phyloP scores from a whole-genome alignment of 1,140 invertebrate genomes.

The Danaus plexippus region DNA sequence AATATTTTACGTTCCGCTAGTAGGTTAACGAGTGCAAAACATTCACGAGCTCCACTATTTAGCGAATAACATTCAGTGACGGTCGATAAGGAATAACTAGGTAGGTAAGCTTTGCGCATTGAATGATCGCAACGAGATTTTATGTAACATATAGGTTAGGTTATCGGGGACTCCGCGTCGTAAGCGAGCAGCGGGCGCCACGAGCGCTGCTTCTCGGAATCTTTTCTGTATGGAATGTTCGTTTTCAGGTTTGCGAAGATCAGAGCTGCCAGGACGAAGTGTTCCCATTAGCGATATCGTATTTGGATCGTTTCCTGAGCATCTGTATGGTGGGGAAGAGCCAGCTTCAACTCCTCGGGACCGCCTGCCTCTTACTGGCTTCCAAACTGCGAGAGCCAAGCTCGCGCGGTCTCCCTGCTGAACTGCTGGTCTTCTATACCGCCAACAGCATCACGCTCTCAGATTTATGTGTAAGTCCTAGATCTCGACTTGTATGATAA shows the following conservation, averaged over 20 bases:
- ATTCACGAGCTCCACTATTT: constrained; percentile 8
- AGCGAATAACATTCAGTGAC: constrained; percentile 31
- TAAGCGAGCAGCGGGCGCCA: constrained; percentile 47
- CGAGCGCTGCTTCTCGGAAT: constrained; percentile 26
- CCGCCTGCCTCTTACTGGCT: constrained; percentile 89
- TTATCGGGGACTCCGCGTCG: constrained; percentile 64
- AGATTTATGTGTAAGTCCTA: constrained; percentile 86
- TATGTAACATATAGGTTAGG: constrained; percentile 65
- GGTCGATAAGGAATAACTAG: constrained; percentile 49
- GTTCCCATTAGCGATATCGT: constrained; percentile 91
- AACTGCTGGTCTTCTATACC: constrained; percentile 90
- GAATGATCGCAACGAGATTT: constrained; percentile 58
- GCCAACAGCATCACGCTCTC: constrained; percentile 89
- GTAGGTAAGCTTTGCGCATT: constrained; percentile 44
- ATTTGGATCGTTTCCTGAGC: constrained; percentile 92
- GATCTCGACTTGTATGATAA: no score
- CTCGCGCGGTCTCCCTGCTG: constrained; percentile 80
- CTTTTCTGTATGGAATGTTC: constrained; percentile 25
- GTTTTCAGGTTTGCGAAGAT: constrained; percentile 90
- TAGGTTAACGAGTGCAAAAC: no score
- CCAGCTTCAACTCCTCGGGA: constrained; percentile 90
- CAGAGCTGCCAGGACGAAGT: constrained; percentile 93
- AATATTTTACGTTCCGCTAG: no score
- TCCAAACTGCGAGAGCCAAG: constrained; percentile 90
- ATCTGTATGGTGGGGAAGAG: constrained; percentile 83